Conservation (phyloP, 35 echinoderm and acorn worm genomes). For the Holothuria glaberrima region DNA sequence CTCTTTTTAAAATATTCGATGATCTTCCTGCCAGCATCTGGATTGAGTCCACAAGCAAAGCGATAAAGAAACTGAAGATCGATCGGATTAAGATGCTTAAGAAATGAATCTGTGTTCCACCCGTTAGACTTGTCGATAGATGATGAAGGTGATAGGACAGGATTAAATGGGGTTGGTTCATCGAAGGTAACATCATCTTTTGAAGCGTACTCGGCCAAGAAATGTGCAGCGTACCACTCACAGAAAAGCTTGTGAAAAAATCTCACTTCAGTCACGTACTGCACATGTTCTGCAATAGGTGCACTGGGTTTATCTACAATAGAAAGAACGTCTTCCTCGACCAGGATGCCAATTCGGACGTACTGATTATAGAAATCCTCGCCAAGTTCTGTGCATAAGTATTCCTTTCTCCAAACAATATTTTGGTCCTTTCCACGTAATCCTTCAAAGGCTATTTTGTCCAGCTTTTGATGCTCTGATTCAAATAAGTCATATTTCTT, state of each 20-base stretch:
- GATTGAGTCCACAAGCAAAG: no score
- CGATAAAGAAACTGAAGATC: no score
- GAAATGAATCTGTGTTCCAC: no score
- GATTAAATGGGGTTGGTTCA: no score
- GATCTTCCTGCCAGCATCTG: no score
- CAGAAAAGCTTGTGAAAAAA: slow-evolving; percentile 35
- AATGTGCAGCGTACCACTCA: slow-evolving; percentile 26
- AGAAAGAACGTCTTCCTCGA: not conserved
- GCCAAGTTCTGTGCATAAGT: not conserved
- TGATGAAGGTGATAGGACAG: no score
- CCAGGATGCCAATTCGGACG: not conserved
- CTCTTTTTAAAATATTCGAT: no score
- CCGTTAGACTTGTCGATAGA: no score
- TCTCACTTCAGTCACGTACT: not conserved
- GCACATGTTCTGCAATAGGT: no score
- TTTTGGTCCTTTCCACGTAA: not conserved
- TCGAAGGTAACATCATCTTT: no score
- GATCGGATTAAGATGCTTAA: no score
- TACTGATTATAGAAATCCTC: slow-evolving; percentile 17
- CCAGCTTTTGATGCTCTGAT: not conserved
- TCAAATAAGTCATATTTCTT: not conserved
- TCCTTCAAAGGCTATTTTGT: slow-evolving; percentile 1
- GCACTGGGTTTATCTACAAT: not conserved
- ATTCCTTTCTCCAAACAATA: not conserved
- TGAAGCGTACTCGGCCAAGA: not conserved